These are phyloP conservation scores for Lateolabrax maculatus DNA, from an alignment of 2,797 vertebrate genomes.

Conservation along the genomic window DNA sequence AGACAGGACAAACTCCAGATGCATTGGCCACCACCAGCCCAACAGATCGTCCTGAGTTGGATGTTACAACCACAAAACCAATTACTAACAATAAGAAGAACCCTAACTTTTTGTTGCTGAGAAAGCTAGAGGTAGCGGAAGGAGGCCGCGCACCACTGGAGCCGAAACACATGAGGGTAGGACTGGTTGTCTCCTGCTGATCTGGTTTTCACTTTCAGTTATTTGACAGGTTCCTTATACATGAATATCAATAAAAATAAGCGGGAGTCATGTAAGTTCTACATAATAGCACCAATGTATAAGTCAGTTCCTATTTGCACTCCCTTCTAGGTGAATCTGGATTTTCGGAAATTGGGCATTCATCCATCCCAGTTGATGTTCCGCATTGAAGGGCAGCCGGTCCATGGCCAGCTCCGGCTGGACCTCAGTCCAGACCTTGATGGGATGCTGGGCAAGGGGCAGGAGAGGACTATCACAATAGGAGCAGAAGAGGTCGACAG, in stretches of 20 bases:
- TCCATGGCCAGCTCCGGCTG: conserved; percentile 87
- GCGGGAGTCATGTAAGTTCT: not conserved
- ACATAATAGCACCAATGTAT: not conserved
- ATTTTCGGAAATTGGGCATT: conserved; percentile 87
- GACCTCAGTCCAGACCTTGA: conserved; percentile 70
- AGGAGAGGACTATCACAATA: conserved; percentile 21
- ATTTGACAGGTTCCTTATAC: not conserved
- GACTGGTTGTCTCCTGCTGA: not conserved
- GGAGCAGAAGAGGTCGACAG: conserved; percentile 69
- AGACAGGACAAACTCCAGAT: conserved; percentile 53
- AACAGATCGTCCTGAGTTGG: conserved; percentile 34
- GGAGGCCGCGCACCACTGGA: conserved; percentile 87
- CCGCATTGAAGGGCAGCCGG: conserved; percentile 85
- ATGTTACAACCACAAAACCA: conserved; percentile 46
- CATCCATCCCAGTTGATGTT: conserved; percentile 90
- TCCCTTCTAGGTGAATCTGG: conserved; percentile 82
- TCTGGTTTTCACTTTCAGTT: not conserved
- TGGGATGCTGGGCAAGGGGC: conserved; percentile 34
- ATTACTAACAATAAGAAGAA: conserved; percentile 49
- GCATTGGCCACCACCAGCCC: conserved; percentile 25
- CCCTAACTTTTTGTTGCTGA: conserved; percentile 83
- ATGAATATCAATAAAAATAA: not conserved
- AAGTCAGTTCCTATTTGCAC: not conserved
- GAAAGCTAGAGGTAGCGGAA: conserved; percentile 88
- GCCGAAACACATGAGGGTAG: conserved; percentile 88